A percentile compares a stretch with the other conserved stretches of the same genome.
Conservation (phyloP, 2,113 vertebrate species). For the Ovis canadensis region DNA sequence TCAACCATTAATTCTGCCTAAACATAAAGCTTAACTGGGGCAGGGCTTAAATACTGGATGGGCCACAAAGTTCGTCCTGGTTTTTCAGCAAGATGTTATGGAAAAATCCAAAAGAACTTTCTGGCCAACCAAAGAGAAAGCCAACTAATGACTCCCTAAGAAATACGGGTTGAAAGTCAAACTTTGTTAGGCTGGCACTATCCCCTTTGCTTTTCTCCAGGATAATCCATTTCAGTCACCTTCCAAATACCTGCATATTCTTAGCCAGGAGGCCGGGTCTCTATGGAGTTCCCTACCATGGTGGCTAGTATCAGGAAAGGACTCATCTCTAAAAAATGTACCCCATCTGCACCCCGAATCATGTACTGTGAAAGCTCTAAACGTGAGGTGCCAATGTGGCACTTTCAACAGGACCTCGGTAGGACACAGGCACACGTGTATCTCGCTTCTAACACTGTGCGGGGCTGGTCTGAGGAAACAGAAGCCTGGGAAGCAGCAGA, state of each 20-base stretch:
- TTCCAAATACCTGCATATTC: not conserved
- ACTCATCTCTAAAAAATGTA: not conserved
- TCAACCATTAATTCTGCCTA: not conserved
- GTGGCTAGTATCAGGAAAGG: not conserved
- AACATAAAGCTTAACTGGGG: not conserved
- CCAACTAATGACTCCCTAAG: not conserved
- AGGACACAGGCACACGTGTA: accelerated
- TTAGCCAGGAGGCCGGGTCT: not conserved
- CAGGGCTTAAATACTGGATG: accelerated
- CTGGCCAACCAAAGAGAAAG: not conserved
- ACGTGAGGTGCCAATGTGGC: not conserved
- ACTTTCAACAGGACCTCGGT: not conserved
- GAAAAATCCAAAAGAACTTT: not conserved
- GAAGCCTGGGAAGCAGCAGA: not conserved
- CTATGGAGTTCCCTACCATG: not conserved
- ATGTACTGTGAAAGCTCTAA: not conserved
- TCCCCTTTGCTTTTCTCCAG: not conserved
- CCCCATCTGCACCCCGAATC: not conserved
- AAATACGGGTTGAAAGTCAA: not conserved
- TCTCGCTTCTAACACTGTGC: accelerated
- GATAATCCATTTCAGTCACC: not conserved
- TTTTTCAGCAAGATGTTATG: not conserved
- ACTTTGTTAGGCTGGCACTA: not conserved
- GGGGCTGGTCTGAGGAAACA: not conserved
- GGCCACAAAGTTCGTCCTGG: not conserved